A percentile compares a stretch with the other conserved stretches of the same genome.
These are phyloP conservation scores for Solenodon paradoxus DNA, from an alignment of 2,113 vertebrate genomes.

Conservation along the genomic window DNA sequence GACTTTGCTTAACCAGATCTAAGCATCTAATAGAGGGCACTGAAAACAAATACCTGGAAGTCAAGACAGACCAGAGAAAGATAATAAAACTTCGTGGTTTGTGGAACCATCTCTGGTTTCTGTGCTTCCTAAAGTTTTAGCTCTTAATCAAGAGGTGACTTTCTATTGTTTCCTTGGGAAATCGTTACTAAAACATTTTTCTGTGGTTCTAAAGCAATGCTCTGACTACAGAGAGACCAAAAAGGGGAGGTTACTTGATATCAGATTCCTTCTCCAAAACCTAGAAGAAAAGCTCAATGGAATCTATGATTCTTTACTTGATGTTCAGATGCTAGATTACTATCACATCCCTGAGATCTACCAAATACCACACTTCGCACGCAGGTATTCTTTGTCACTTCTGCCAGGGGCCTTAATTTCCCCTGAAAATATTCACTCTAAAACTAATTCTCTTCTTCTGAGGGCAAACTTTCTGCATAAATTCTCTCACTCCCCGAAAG, in stretches of 20 bases:
- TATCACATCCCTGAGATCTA: not conserved
- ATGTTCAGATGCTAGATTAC: not conserved
- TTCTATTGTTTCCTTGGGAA: constrained; percentile 15
- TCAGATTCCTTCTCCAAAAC: constrained; percentile 8
- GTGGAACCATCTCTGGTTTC: not conserved
- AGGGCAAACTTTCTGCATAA: constrained; percentile 19
- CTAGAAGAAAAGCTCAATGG: not conserved
- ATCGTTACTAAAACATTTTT: not conserved
- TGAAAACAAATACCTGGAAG: constrained; percentile 44
- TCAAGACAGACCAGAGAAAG: not conserved
- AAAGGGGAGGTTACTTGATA: not conserved
- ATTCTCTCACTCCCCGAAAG: constrained; percentile 42
- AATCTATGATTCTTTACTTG: not conserved
- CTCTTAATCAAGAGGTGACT: not conserved
- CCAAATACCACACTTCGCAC: not conserved
- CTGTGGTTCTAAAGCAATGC: not conserved
- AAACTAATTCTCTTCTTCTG: not conserved
- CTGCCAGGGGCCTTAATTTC: not conserved
- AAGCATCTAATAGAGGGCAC: not conserved
- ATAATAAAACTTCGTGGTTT: constrained; percentile 23
- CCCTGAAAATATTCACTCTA: not conserved
- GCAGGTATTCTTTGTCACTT: not conserved
- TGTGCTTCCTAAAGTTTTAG: not conserved
- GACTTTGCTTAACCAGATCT: constrained; percentile 9
- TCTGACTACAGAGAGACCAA: not conserved